phyloP scores from a whole-genome alignment of 2,113 vertebrate genomes.

The Hippocampus mohnikei region DNA sequence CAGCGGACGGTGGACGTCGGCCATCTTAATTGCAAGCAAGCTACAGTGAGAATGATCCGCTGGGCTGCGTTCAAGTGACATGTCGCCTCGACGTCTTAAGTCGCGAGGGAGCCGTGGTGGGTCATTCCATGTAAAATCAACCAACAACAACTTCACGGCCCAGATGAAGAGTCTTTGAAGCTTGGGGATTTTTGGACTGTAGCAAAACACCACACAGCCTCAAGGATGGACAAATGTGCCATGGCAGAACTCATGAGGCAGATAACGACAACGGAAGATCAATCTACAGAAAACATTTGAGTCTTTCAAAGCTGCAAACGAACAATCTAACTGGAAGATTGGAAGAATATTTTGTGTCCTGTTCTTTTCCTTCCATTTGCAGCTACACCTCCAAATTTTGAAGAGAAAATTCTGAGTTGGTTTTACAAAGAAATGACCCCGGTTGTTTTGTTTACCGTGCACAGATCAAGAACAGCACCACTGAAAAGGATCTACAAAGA shows the following conservation, averaged over 20 bases:
- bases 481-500: background rate
- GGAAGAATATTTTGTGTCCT: too few relatives aligned
- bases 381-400: too few relatives aligned
- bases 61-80: background rate
- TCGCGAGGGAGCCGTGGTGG: background rate
- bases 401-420: background rate
- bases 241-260: too few relatives aligned
- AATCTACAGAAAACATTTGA: too few relatives aligned
- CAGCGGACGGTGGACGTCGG: fast-evolving
- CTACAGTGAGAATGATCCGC: background rate
- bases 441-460: background rate
- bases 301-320: too few relatives aligned
- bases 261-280: too few relatives aligned
- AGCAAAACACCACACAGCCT: too few relatives aligned
- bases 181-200: too few relatives aligned
- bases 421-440: background rate
- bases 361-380: too few relatives aligned
- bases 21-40: background rate
- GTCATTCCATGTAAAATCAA: background rate
- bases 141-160: background rate
- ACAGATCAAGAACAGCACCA: background rate
- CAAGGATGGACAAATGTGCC: too few relatives aligned
- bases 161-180: too few relatives aligned
- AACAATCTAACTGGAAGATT: too few relatives aligned
- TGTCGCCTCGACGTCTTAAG: background rate